Percentiles rank a stretch among this genome's conserved stretches.
Evolutionary conservation across 2,797 vertebrate genomes (phyloP).

Genomic region (Chloroceryle inda): DNA sequence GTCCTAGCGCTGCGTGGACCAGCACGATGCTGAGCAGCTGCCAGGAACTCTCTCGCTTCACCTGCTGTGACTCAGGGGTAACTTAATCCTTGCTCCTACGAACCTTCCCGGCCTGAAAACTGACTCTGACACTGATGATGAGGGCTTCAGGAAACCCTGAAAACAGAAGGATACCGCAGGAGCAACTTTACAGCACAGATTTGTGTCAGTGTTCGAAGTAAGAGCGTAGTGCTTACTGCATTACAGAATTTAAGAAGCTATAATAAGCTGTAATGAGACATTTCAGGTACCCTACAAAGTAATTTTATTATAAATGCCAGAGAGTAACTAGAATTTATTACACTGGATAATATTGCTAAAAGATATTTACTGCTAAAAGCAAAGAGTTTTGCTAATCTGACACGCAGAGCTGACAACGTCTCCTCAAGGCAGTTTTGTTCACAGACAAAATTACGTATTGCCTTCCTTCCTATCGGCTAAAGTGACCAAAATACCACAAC

Average conservation of each 20-base stretch:
- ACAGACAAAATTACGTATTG: not conserved
- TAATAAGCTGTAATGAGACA: conserved; percentile 41
- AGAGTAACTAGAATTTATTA: conserved; percentile 44
- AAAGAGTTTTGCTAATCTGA: conserved; percentile 12
- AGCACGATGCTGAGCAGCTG: not conserved
- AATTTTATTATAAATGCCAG: conserved; percentile 12
- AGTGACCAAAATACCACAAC: not conserved
- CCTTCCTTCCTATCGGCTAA: not conserved
- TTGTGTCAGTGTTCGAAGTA: conserved; percentile 37
- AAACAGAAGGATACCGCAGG: not conserved
- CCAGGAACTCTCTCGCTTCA: not conserved
- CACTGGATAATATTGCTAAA: conserved; percentile 15
- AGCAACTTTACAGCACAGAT: not conserved
- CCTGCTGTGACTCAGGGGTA: not conserved
- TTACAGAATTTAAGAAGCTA: conserved; percentile 28
- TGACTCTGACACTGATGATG: not conserved
- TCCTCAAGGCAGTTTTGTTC: not conserved
- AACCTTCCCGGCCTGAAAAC: not conserved
- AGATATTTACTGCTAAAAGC: conserved; percentile 26
- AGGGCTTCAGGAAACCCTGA: not conserved
- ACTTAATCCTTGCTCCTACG: not conserved
- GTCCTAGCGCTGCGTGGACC: not conserved
- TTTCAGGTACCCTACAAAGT: conserved; percentile 39
- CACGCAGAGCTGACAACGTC: not conserved
- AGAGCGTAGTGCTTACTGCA: conserved; percentile 24